Evolutionary conservation across 2,113 vertebrate species (phyloP).

Genomic region (Rhombomys opimus): DNA sequence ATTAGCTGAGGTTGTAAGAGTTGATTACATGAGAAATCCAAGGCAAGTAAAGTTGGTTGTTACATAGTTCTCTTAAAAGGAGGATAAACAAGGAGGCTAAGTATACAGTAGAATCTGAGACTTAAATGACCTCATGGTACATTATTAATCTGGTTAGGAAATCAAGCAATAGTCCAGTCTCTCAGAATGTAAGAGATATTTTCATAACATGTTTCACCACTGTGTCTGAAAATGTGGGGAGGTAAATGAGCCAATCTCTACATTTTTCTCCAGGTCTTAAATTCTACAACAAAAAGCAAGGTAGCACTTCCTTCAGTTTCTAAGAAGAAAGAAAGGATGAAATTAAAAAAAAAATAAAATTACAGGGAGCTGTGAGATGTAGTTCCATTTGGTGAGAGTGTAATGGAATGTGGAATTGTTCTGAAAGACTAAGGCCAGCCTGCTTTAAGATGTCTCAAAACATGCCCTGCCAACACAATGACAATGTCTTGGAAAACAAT

Average conservation of each 20-base stretch:
- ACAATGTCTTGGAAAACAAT: slow-evolving; percentile 10
- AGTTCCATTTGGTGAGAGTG: neutral
- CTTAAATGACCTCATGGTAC: neutral
- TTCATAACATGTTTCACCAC: neutral
- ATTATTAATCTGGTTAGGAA: neutral
- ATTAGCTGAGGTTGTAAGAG: neutral
- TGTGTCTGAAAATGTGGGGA: neutral
- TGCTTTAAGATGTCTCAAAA: slow-evolving; percentile 41
- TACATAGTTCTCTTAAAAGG: neutral
- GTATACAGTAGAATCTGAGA: neutral
- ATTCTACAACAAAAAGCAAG: neutral
- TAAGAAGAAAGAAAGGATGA: neutral
- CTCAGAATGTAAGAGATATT: neutral
- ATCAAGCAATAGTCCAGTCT: neutral
- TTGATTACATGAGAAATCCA: neutral
- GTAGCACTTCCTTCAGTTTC: neutral
- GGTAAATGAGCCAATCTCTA: neutral
- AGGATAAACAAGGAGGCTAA: neutral
- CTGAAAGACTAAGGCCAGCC: slow-evolving; percentile 9
- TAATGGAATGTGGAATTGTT: slow-evolving; percentile 13
- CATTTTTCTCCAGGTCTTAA: neutral
- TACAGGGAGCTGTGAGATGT: neutral
- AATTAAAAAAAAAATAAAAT: neutral
- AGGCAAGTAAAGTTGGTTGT: neutral
- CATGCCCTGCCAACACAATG: neutral